A percentile compares a stretch with the other conserved stretches of the same genome.
Conservation (phyloP, 1,140 invertebrate species). For the Ostrea denselamellosa region DNA sequence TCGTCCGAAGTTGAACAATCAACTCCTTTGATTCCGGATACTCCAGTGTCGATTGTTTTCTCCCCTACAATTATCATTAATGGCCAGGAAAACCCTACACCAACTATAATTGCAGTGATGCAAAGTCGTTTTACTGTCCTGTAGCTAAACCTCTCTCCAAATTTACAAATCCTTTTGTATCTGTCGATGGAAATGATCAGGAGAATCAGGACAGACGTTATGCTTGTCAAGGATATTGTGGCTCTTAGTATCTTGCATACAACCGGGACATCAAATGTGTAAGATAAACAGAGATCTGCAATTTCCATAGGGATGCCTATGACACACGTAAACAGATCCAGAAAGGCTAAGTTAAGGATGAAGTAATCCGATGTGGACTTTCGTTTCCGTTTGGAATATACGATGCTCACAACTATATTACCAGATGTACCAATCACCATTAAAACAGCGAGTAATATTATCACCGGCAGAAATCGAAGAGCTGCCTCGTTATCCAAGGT, state of each 20-base stretch:
- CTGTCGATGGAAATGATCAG: conserved; percentile 73
- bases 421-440: conserved; percentile 69
- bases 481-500: neutral
- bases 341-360: conserved; percentile 69
- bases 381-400: conserved; percentile 65
- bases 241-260: conserved; percentile 71
- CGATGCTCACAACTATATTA: conserved; percentile 68
- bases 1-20: conserved; percentile 74
- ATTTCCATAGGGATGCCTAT: conserved; percentile 75
- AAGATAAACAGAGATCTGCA: conserved; percentile 71
- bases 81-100: conserved; percentile 67
- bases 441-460: conserved; percentile 67
- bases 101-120: conserved; percentile 64
- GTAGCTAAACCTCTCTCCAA: conserved; percentile 68
- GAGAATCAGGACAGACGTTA: conserved; percentile 70
- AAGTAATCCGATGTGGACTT: conserved; percentile 71
- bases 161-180: conserved; percentile 70
- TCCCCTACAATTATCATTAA: conserved; percentile 69
- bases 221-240: conserved; percentile 68
- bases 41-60: conserved; percentile 57
- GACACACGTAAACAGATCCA: conserved; percentile 71
- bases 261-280: conserved; percentile 69
- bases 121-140: conserved; percentile 67
- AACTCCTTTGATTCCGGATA: conserved; percentile 58
- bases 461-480: conserved; percentile 67